Percentiles rank a stretch among this genome's conserved stretches.
Conservation (phyloP, 2,113 vertebrate species). For the Odontophorus gujanensis region DNA sequence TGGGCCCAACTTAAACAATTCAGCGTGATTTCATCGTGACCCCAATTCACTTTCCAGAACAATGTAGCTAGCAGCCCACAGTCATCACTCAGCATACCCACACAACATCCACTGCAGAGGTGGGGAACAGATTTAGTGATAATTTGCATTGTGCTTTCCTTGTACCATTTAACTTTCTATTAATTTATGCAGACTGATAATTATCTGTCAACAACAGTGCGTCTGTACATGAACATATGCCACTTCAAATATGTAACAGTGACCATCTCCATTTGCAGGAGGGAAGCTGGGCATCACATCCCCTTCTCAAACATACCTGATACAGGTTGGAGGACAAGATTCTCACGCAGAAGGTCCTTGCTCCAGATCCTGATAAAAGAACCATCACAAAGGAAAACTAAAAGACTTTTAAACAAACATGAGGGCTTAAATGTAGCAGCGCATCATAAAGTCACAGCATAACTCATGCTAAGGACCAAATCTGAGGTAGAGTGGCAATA, state of each 20-base stretch:
- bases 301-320: neutral
- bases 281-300: neutral
- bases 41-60: neutral
- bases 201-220: neutral
- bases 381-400: neutral
- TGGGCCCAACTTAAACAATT: neutral
- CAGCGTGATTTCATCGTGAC: neutral
- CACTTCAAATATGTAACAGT: neutral
- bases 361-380: neutral
- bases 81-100: accelerated
- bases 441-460: neutral
- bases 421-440: neutral
- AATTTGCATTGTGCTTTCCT: neutral
- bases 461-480: neutral
- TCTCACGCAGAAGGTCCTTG: neutral
- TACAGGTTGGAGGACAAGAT: neutral
- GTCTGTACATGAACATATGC: neutral
- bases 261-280: neutral
- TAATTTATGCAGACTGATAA: neutral
- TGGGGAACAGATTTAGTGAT: neutral
- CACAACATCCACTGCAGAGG: neutral
- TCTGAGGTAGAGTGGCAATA: neutral
- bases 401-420: neutral
- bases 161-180: neutral
- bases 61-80: neutral